A percentile compares a stretch with the other conserved stretches of the same genome.
Evolutionary conservation across 2,113 vertebrate species (phyloP).

Genomic region (Siphamia tubifer): DNA sequence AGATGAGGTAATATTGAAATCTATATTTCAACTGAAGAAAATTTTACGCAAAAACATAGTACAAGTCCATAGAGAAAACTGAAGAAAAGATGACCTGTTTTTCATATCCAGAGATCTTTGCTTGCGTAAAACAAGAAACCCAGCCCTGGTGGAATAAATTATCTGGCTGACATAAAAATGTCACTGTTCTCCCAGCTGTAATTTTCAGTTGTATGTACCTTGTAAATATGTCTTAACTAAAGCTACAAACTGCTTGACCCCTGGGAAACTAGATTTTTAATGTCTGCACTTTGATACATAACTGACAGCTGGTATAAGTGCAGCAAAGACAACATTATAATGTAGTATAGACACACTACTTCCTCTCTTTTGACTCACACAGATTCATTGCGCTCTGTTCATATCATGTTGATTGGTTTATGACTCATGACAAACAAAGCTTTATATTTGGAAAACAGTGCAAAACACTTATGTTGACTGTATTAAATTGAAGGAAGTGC

Average conservation of each 20-base stretch:
- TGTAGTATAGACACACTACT: constrained; percentile 25
- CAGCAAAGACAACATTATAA: not conserved
- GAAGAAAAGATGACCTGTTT: not conserved
- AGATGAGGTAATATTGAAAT: constrained; percentile 1
- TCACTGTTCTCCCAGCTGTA: not conserved
- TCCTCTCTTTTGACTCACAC: constrained; percentile 49
- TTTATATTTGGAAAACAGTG: constrained; percentile 26
- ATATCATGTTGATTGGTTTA: constrained; percentile 57
- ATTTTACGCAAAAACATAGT: not conserved
- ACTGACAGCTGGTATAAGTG: constrained; percentile 2
- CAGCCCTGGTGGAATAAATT: not conserved
- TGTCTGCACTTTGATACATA: not conserved
- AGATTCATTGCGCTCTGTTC: constrained; percentile 36
- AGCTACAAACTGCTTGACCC: not conserved
- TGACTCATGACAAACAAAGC: constrained; percentile 45
- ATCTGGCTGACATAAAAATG: not conserved
- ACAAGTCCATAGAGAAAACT: not conserved
- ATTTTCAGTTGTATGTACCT: not conserved
- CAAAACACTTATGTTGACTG: constrained; percentile 22
- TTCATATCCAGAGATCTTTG: not conserved
- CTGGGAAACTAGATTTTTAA: constrained; percentile 42
- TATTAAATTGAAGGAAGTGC: constrained; percentile 61
- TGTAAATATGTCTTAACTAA: constrained; percentile 40
- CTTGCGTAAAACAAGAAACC: not conserved
- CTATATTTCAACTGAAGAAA: not conserved